Evolutionary conservation across 2,888 invertebrate species (phyloP).

Genomic region (Villa cingulata): DNA sequence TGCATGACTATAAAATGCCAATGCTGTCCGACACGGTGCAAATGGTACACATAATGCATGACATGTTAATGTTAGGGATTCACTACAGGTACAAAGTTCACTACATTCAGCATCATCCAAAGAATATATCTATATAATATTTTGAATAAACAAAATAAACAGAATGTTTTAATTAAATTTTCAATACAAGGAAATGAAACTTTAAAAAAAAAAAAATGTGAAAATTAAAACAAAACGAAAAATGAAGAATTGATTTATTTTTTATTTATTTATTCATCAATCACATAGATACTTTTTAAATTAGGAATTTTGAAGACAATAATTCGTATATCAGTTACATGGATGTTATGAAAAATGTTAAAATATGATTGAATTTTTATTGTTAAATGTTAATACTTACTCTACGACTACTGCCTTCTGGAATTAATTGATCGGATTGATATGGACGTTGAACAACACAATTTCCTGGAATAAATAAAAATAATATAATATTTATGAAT

Average conservation of each 20-base stretch:
- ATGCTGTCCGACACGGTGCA: slow-evolving; percentile 73
- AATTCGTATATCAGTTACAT: too few relatives aligned
- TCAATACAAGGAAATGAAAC: too few relatives aligned
- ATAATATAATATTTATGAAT: too few relatives aligned
- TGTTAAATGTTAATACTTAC: slow-evolving; percentile 47
- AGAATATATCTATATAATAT: slow-evolving; percentile 30
- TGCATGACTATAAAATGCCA: slow-evolving; percentile 81
- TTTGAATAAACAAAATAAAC: not conserved
- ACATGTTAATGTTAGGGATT: slow-evolving; percentile 63
- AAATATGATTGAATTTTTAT: too few relatives aligned
- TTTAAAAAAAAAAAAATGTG: not conserved
- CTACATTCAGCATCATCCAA: slow-evolving; percentile 79
- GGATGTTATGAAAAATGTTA: too few relatives aligned
- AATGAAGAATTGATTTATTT: too few relatives aligned
- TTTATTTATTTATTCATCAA: too few relatives aligned
- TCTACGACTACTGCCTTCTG: slow-evolving; percentile 72
- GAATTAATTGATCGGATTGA: slow-evolving; percentile 69
- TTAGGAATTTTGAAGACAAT: too few relatives aligned
- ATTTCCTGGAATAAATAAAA: slow-evolving; percentile 53
- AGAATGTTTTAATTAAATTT: not conserved
- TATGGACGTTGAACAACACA: slow-evolving; percentile 74
- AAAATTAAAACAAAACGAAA: slow-evolving; percentile 2
- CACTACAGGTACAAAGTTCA: slow-evolving; percentile 75
- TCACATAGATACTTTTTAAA: too few relatives aligned
- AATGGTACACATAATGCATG: slow-evolving; percentile 79